Percentiles rank a stretch among this genome's conserved stretches.
These are phyloP conservation scores for Malacosoma neustria DNA, from an alignment of 2,888 invertebrate species.

Conservation along the genomic window DNA sequence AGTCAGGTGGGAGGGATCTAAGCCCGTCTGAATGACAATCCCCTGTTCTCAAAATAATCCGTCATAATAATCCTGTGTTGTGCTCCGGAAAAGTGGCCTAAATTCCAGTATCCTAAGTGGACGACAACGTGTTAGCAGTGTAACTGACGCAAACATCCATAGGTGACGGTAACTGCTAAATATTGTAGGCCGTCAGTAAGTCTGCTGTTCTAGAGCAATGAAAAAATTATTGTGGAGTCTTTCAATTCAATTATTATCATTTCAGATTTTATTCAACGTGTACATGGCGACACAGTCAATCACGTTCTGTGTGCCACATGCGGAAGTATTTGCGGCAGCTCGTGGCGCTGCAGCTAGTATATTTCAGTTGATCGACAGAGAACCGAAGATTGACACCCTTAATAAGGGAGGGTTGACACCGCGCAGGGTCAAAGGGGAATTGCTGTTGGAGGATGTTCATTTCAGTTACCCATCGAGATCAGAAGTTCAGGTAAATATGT, in stretches of 20 bases:
- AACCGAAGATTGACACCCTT: conserved; percentile 81
- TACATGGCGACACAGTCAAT: conserved; percentile 86
- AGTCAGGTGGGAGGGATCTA: no score
- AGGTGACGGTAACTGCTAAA: no score
- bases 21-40: no score
- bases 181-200: no score
- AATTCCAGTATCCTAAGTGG: no score
- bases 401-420: conserved; percentile 76
- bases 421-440: conserved; percentile 76
- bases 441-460: conserved; percentile 79
- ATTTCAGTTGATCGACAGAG: conserved; percentile 81
- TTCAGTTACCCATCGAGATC: conserved; percentile 88
- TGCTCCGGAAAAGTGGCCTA: no score
- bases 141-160: no score
- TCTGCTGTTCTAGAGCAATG: neutral
- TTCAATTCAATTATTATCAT: neutral
- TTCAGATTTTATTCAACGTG: conserved; percentile 81
- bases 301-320: conserved; percentile 83
- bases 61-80: no score
- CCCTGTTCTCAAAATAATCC: no score
- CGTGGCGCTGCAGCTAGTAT: conserved; percentile 83
- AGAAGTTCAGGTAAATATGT: conserved; percentile 78
- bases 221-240: neutral
- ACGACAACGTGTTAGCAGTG: no score
- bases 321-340: conserved; percentile 83